These are phyloP conservation scores for Eudasyphora cyanicolor DNA, from an alignment of 2,888 invertebrate genomes.

Conservation along the genomic window DNA sequence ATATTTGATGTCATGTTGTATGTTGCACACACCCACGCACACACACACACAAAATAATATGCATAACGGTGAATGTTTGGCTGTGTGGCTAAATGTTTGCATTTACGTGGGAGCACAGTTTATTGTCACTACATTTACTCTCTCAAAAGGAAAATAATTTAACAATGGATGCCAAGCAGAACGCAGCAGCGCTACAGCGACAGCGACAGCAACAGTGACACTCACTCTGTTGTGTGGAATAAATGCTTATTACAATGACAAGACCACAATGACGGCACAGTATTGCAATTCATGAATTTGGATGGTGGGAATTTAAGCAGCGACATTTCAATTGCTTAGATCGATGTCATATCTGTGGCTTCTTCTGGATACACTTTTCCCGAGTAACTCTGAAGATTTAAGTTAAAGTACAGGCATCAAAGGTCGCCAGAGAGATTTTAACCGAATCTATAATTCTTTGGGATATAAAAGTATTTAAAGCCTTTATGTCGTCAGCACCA, in stretches of 20 bases:
- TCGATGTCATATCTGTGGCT: too few relatives aligned
- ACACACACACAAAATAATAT: too few relatives aligned
- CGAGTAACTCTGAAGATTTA: too few relatives aligned
- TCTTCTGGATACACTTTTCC: too few relatives aligned
- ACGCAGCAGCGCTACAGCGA: not conserved
- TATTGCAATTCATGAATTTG: too few relatives aligned
- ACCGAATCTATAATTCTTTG: too few relatives aligned
- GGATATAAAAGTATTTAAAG: too few relatives aligned
- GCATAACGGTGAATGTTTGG: not conserved
- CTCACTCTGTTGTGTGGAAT: not conserved
- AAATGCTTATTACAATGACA: constrained; percentile 45
- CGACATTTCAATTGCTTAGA: too few relatives aligned
- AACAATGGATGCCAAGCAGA: not conserved
- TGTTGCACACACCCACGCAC: not conserved
- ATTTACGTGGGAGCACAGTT: not conserved
- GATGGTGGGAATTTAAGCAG: too few relatives aligned
- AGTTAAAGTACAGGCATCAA: too few relatives aligned
- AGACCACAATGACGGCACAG: constrained; percentile 31
- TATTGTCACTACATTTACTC: constrained; percentile 45
- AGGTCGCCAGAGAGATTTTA: too few relatives aligned
- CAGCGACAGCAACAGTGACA: not conserved
- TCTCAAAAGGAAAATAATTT: constrained; percentile 18
- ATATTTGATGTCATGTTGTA: constrained; percentile 10
- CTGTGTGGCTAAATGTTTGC: not conserved
- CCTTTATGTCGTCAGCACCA: too few relatives aligned